A percentile compares a stretch with the other conserved stretches of the same genome.
These are phyloP conservation scores for Drosophila orena DNA, from an alignment of 1,140 invertebrate genomes.

Conservation along the genomic window DNA sequence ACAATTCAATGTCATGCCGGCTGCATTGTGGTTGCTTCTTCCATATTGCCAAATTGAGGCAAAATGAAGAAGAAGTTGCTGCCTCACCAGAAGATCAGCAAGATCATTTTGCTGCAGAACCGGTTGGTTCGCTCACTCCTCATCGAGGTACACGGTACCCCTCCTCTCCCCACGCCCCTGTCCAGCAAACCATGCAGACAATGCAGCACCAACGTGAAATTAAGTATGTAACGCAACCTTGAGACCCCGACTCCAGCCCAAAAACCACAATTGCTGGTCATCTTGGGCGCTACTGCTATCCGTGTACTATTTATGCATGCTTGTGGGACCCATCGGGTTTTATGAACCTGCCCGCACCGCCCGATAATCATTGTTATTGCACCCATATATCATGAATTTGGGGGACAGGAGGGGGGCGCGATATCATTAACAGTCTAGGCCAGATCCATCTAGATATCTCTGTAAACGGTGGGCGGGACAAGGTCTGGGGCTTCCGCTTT, in stretches of 20 bases:
- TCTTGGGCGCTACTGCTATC: slow-evolving; percentile 15
- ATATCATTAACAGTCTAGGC: slow-evolving; percentile 45
- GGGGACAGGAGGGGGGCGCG: neutral
- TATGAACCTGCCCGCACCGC: slow-evolving; percentile 22
- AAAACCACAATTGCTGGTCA: slow-evolving; percentile 32
- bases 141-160: neutral
- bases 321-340: slow-evolving; percentile 24
- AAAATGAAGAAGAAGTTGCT: slow-evolving; percentile 18
- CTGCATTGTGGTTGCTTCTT: slow-evolving; percentile 25
- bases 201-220: slow-evolving; percentile 29
- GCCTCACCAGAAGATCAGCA: slow-evolving; percentile 33
- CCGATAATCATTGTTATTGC: slow-evolving; percentile 52
- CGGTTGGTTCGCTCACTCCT: slow-evolving; percentile 39
- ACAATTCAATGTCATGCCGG: slow-evolving; percentile 72
- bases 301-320: slow-evolving; percentile 44
- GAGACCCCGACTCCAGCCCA: slow-evolving; percentile 25
- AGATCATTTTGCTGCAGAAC: slow-evolving; percentile 45
- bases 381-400: slow-evolving; percentile 30
- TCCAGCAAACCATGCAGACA: slow-evolving; percentile 1
- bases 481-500: slow-evolving; percentile 27
- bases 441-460: slow-evolving; percentile 39
- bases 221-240: slow-evolving; percentile 41
- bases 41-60: slow-evolving; percentile 40
- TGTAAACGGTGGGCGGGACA: slow-evolving; percentile 24
- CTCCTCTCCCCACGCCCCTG: too few species aligned